Conservation (phyloP, 2,888 invertebrate genomes). For the Branchipolynoe longqiensis region DNA sequence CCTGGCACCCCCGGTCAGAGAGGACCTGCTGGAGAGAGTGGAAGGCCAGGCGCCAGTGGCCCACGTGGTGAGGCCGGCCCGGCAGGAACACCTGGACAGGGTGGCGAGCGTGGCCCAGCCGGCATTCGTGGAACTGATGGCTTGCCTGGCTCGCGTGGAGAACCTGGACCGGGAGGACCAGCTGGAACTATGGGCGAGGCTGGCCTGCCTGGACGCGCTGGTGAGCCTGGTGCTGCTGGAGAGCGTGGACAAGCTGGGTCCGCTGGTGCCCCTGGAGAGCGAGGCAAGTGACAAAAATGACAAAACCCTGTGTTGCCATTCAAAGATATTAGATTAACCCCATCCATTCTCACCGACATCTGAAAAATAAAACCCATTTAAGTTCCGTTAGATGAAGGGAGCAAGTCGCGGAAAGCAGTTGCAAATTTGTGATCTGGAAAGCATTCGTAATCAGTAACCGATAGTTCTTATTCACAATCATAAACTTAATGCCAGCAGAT, state of each 20-base stretch:
- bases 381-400: too few relatives aligned
- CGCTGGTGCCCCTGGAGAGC: conserved; percentile 67
- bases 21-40: conserved; percentile 77
- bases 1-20: conserved; percentile 61
- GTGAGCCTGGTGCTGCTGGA: conserved; percentile 56
- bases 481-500: too few relatives aligned
- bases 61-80: conserved; percentile 80
- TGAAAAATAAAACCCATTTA: too few relatives aligned
- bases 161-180: conserved; percentile 58
- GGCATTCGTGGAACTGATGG: conserved; percentile 64
- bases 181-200: conserved; percentile 60
- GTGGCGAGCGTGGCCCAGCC: conserved; percentile 59
- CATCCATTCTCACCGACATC: too few relatives aligned
- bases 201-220: conserved; percentile 56
- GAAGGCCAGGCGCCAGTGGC: conserved; percentile 88
- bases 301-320: too few relatives aligned
- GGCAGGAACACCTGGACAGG: conserved; percentile 61
- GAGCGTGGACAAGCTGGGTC: conserved; percentile 69
- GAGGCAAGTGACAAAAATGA: too few relatives aligned
- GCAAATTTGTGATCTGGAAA: too few relatives aligned
- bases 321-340: too few relatives aligned
- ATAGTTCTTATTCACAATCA: too few relatives aligned
- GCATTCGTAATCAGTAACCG: too few relatives aligned
- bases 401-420: too few relatives aligned
- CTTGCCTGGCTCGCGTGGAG: conserved; percentile 47